These are phyloP conservation scores for Microcebus griseorufus DNA, from an alignment of 2,113 vertebrate species.

Conservation along the genomic window DNA sequence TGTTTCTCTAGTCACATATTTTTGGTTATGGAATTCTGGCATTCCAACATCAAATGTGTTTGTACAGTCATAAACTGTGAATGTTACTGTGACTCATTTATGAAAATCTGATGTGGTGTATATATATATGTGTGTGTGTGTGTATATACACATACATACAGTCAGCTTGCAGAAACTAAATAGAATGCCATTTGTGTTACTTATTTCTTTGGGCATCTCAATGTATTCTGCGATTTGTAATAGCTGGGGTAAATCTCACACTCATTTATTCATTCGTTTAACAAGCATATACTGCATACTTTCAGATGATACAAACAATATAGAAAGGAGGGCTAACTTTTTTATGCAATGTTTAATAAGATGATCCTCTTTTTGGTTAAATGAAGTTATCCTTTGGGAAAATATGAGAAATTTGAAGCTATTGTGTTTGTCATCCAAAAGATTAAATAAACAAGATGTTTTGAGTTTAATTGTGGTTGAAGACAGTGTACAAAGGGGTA, in stretches of 20 bases:
- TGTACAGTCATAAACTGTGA: neutral
- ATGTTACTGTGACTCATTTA: neutral
- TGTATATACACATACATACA: neutral
- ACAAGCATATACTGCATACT: neutral
- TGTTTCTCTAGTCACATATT: neutral
- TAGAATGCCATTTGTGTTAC: neutral
- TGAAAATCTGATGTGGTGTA: neutral
- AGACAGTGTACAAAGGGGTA: neutral
- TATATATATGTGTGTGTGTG: neutral
- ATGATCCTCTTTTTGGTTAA: neutral
- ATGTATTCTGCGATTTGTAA: neutral
- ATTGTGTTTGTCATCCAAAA: neutral
- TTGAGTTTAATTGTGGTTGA: neutral
- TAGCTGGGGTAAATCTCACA: neutral
- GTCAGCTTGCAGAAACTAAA: neutral
- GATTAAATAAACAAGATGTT: neutral
- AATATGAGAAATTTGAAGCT: neutral
- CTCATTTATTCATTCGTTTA: neutral
- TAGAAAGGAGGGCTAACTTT: slow-evolving; percentile 13
- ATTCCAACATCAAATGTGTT: neutral
- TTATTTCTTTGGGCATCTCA: neutral
- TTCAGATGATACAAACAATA: neutral
- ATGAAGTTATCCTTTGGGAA: neutral
- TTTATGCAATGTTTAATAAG: neutral
- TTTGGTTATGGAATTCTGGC: neutral